phyloP scores from a whole-genome alignment of 2,888 invertebrate species.

The Neuroscelio doddi region DNA sequence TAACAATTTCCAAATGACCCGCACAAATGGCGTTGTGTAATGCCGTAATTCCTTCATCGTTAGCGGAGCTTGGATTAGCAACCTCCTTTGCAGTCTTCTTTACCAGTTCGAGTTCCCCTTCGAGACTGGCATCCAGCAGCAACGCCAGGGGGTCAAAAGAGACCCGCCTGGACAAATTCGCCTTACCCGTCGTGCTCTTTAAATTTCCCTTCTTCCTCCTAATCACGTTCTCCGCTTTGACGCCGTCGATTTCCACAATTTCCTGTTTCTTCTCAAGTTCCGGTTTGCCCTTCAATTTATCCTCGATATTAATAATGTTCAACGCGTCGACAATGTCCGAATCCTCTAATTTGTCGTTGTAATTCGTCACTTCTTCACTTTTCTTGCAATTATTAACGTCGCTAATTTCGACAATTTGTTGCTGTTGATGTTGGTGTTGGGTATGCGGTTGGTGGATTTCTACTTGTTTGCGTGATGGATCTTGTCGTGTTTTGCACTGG shows the following conservation, averaged over 20 bases:
- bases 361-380: slow-evolving; percentile 46
- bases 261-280: slow-evolving; percentile 52
- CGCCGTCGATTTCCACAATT: slow-evolving; percentile 47
- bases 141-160: slow-evolving; percentile 98
- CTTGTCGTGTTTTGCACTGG: slow-evolving; percentile 91
- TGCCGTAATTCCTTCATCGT: slow-evolving; percentile 99
- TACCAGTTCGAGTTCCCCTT: slow-evolving; percentile 97
- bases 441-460: too few species aligned
- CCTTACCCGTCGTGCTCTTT: slow-evolving; percentile 79
- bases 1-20: slow-evolving; percentile 98
- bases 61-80: slow-evolving; percentile 96
- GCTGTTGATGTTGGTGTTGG: slow-evolving; percentile 64
- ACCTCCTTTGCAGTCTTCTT: slow-evolving; percentile 96
- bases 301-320: slow-evolving; percentile 69
- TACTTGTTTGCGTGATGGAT: slow-evolving; percentile 82
- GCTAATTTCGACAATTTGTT: slow-evolving; percentile 55
- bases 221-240: slow-evolving; percentile 75
- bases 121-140: slow-evolving; percentile 95
- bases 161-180: slow-evolving; percentile 86
- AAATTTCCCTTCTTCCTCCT: slow-evolving; percentile 86
- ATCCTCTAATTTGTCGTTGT: slow-evolving; percentile 65
- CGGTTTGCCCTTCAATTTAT: slow-evolving; percentile 59
- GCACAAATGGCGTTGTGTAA: slow-evolving; percentile 99
- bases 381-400: slow-evolving; percentile 53
- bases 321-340: slow-evolving; percentile 69